phyloP scores from a whole-genome alignment of 2,797 vertebrate genomes.

The Tokudaia tokunoshimensis region DNA sequence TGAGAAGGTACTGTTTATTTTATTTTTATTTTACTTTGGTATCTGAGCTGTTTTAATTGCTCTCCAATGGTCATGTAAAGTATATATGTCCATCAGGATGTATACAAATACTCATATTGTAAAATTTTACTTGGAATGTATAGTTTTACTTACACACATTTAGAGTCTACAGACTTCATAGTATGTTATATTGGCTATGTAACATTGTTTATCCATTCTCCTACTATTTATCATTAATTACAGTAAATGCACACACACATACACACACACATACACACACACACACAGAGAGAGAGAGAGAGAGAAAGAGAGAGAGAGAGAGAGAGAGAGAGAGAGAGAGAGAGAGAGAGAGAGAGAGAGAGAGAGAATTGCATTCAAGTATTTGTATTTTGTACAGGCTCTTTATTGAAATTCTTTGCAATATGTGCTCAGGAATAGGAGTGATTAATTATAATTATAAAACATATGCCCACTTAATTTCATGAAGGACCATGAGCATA shows the following conservation, averaged over 20 bases:
- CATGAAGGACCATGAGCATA: not conserved
- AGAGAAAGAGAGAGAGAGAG: too few species aligned
- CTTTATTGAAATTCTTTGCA: conserved; percentile 10
- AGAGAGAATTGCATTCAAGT: not conserved
- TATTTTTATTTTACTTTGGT: not conserved
- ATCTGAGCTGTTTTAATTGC: not conserved
- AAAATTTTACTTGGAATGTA: not conserved
- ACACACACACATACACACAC: not conserved
- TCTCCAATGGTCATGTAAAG: not conserved
- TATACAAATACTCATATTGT: not conserved
- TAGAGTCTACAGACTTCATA: not conserved
- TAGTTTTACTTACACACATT: not conserved
- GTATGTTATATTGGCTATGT: not conserved
- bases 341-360: not conserved
- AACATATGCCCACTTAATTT: not conserved
- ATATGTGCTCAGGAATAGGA: not conserved
- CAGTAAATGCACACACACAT: not conserved
- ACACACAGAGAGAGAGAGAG: too few species aligned
- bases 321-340: too few species aligned
- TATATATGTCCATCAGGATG: not conserved
- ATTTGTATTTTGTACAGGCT: not conserved
- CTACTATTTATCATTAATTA: not conserved
- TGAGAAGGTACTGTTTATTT: not conserved
- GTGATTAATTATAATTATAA: conserved; percentile 35
- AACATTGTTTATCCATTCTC: not conserved